Evolutionary conservation across 2,888 invertebrate genomes (phyloP).

Genomic region (Pristionchus japonicus): DNA sequence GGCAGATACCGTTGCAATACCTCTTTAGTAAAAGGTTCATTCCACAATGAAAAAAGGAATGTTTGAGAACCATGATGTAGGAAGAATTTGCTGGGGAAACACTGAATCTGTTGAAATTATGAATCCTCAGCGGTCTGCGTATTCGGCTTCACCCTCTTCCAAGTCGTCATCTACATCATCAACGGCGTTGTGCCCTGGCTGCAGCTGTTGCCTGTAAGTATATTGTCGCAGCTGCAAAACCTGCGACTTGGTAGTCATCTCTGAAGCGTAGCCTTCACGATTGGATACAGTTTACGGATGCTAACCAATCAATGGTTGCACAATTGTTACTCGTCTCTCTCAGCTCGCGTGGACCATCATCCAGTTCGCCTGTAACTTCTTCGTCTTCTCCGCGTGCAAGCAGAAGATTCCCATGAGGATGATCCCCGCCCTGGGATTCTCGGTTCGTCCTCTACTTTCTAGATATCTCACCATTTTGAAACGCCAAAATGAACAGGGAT

Average conservation of each 20-base stretch:
- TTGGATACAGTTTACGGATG: no score
- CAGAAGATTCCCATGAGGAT: background rate
- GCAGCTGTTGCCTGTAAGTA: background rate
- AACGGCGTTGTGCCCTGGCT: conserved; percentile 16
- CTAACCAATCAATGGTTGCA: no score
- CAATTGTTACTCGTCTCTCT: no score
- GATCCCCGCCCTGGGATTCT: background rate
- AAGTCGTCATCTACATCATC: conserved; percentile 18
- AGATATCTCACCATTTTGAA: background rate
- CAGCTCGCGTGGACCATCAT: background rate
- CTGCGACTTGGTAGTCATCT: no score
- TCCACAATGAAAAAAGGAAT: no score
- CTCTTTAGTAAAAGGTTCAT: no score
- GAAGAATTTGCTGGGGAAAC: no score
- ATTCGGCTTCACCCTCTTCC: background rate
- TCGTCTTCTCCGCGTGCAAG: conserved; percentile 1
- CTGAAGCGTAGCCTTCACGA: no score
- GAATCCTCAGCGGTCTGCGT: background rate
- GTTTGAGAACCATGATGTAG: no score
- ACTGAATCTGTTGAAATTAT: no score
- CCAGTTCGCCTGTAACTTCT: background rate
- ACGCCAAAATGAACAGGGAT: background rate
- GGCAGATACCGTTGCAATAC: no score
- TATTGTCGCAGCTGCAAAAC: background rate
- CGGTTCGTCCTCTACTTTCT: background rate